A percentile compares a stretch with the other conserved stretches of the same genome.
Conservation (phyloP, 2,113 vertebrate species). For the Mastomys natalensis region DNA sequence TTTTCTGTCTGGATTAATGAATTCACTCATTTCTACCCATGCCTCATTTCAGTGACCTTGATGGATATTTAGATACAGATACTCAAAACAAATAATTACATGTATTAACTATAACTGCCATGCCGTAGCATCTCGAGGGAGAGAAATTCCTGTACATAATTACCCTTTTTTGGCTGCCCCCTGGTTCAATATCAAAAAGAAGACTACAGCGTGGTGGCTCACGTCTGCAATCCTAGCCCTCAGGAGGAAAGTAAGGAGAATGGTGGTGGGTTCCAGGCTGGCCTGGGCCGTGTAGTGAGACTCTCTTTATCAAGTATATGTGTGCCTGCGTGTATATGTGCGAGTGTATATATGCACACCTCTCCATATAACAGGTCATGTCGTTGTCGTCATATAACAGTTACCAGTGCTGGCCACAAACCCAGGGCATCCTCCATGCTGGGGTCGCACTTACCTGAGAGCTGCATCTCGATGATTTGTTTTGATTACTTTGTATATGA, state of each 20-base stretch:
- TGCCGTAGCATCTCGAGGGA: background rate
- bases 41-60: background rate
- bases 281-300: background rate
- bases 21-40: background rate
- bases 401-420: too few species aligned
- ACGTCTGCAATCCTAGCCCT: background rate
- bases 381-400: background rate
- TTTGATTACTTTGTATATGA: background rate
- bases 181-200: background rate
- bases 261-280: background rate
- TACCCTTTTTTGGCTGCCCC: background rate
- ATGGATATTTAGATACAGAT: conserved; percentile 8
- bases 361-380: background rate
- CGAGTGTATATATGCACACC: background rate
- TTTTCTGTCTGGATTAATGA: background rate
- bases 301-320: background rate
- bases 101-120: background rate
- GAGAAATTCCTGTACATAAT: background rate
- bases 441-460: too few species aligned
- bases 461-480: background rate
- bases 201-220: too few species aligned
- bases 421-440: background rate
- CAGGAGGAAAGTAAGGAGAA: background rate
- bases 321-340: background rate
- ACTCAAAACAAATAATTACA: background rate